Evolutionary conservation across 2,797 vertebrate species (phyloP).

Genomic region (Calcarius lapponicus): DNA sequence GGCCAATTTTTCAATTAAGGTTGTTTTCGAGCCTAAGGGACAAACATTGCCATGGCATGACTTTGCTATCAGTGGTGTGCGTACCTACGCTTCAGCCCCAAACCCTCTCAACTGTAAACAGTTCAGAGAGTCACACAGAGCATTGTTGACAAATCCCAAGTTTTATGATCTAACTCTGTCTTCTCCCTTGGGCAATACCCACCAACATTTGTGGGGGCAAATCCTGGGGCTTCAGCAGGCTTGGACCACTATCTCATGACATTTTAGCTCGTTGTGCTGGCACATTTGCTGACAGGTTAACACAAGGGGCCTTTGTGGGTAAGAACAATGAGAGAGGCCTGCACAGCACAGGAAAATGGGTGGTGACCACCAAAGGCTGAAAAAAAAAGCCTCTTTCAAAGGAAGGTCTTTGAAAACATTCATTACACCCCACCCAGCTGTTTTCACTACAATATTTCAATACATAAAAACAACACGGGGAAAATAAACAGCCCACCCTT

Average conservation of each 20-base stretch:
- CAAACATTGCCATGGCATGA: neutral
- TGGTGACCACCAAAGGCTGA: constrained; percentile 53
- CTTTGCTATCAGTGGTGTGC: neutral
- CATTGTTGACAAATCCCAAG: neutral
- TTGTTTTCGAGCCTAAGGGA: neutral
- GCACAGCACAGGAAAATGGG: constrained; percentile 50
- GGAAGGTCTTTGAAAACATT: constrained; percentile 25
- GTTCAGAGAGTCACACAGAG: neutral
- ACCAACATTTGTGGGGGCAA: neutral
- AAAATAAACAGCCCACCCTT: constrained; percentile 59
- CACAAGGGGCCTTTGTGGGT: constrained; percentile 42
- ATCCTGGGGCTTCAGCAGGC: neutral
- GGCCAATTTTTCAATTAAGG: neutral
- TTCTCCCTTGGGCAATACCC: neutral
- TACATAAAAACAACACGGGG: constrained; percentile 55
- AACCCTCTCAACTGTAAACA: neutral
- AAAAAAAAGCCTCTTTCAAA: constrained; percentile 55
- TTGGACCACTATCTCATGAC: neutral
- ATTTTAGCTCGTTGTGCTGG: neutral
- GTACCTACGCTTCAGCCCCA: neutral
- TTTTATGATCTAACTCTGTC: neutral
- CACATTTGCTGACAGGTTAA: constrained; percentile 22
- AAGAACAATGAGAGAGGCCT: constrained; percentile 38
- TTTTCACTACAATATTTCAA: constrained; percentile 33
- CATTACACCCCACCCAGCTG: constrained; percentile 33